These are phyloP conservation scores for Eumaeus atala DNA, from an alignment of 1,140 invertebrate genomes.

Conservation along the genomic window DNA sequence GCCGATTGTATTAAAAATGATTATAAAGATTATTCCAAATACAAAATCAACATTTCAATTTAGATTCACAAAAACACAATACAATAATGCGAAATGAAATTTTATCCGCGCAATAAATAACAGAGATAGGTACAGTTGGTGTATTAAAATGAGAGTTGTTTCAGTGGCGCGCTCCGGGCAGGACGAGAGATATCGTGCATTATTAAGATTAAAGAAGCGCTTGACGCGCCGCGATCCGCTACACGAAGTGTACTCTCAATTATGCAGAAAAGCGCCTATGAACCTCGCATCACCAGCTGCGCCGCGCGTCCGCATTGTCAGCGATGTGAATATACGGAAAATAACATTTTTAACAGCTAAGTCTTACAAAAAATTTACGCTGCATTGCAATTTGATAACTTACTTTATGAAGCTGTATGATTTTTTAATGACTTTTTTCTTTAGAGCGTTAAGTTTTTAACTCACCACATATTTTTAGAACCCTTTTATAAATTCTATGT, in stretches of 20 bases:
- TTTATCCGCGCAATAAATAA: slow-evolving; percentile 11
- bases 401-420: no score
- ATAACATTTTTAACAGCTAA: no score
- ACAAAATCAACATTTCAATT: no score
- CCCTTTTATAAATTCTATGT: no score
- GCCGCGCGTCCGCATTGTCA: background rate
- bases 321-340: background rate
- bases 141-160: slow-evolving; percentile 4
- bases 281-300: slow-evolving; percentile 2
- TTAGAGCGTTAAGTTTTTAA: no score
- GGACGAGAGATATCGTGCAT: slow-evolving; percentile 3
- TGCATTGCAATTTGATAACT: no score
- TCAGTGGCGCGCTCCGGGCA: background rate
- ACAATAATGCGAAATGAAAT: background rate
- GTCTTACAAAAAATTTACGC: no score
- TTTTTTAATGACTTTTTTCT: no score
- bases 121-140: background rate
- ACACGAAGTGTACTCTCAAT: slow-evolving; percentile 14
- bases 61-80: background rate
- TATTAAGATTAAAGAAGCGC: slow-evolving; percentile 6
- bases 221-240: background rate
- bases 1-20: no score
- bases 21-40: no score
- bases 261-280: slow-evolving; percentile 10
- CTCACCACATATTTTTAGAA: no score